Evolutionary conservation across 2,888 invertebrate species (phyloP), one percentile per base, ranked within the genome.

Genomic region (Heliconius charithonia): DNA sequence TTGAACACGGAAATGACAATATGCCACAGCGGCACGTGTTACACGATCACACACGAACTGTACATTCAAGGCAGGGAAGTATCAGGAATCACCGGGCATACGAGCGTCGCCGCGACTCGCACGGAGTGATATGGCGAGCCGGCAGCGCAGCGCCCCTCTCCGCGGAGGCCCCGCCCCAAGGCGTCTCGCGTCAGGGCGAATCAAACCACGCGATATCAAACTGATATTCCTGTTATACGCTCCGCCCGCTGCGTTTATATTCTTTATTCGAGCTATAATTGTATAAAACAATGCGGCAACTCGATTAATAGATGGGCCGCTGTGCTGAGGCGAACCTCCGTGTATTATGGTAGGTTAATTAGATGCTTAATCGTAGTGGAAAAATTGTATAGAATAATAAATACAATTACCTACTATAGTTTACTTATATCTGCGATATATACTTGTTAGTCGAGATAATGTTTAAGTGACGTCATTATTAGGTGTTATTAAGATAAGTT

Each of bases 191-290:
- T 87, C 88, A 89, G 89, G 90, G 93, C 95, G 95, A 95, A 95
- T 95, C 93, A 91, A 90, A 90, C 91, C 83, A 85, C 91, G 87
- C 90, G 90, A 90, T 94, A 94, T 94, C 93, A 95, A 94, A 94
- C 89, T 92, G 92, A 94, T 95, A 93, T 92, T 92, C 89, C 87
- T 88, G 89, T 88, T 87, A 89, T 89, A 90, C 89, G 91, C 93
- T 90, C 93, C 93, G 92, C 92, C 93, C 91, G 91, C 89, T 85
- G 77, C 87, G 85, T 87, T 91, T 91, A 90, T 91, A 93, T 92
- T 92, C 92, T 94, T 93, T 94, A 94, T 94, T 93, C 92, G 86
- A 88, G 88, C 89, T 91, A 94, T 94, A 92, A 93, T 88, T 88
- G 88, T 91, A 94, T 94, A 93, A 93, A 93, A 92, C 92, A 91